Evolutionary conservation across 2,113 vertebrate genomes (phyloP), one percentile per base, ranked within the genome.

Genomic region (Gnathonemus echidnorhynchus): DNA sequence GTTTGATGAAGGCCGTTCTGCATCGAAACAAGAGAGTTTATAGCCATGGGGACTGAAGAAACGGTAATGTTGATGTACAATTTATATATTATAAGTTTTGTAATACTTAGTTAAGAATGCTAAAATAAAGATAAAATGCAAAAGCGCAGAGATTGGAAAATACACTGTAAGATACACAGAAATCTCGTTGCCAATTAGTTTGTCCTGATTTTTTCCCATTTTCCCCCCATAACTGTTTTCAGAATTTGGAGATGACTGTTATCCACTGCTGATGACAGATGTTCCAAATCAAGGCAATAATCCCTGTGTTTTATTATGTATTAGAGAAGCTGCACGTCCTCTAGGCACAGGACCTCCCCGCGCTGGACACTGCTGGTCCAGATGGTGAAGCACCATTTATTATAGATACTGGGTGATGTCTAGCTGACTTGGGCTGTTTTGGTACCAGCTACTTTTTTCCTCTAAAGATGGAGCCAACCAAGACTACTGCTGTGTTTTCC

Each of bases 131-230:
- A 92, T 85, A 92, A 17, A 42, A 42, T 5, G 0, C 89, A 42
- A 87, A 35, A 88, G 85, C 90, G 58, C 93, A 24, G 10, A 9
- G 49, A 93, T 93, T 90, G 94, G 31, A 93, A 93, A 91, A 87
- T 91, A 70, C 62, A 87, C 88, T 92, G 88, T 89, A 92, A 95
- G 88, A 90, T 94, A 90, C 91, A 94, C 93, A 90, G 94, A 66
- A 70, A 31, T 94, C 90, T 95, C 92, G 94, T 96, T 95, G 94
- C 93, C 4, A 15, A 70, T 70, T 13, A 70, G n/a, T 31, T 90
- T 89, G 87, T 93, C 15, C 15, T 42, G 74, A 80, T 17, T 42
- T 17, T 88, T 91, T 17, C n/a, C 74, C 24, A 42, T 86, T 80
- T 19, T 88, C 52, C 45, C 50, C 19, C 74, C 35, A 88, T 49